Conservation (phyloP, 2,797 vertebrate genomes). For the Australoheros facetus region DNA sequence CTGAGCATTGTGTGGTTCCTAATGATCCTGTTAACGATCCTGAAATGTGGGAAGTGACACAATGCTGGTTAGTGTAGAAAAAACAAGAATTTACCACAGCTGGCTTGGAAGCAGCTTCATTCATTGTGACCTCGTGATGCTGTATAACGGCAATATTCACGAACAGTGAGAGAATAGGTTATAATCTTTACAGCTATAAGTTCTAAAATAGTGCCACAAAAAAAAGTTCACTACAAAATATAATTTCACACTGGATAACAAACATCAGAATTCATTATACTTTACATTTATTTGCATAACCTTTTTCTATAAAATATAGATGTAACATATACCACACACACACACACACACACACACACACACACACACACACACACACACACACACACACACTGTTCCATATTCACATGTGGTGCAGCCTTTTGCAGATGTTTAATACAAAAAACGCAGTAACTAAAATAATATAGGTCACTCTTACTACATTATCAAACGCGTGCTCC, state of each 20-base stretch:
- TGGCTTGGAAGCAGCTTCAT: neutral
- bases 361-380: too few relatives aligned
- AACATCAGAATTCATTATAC: neutral
- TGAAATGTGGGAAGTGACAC: constrained; percentile 17
- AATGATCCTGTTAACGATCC: neutral
- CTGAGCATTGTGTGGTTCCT: neutral
- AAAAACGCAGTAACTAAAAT: neutral
- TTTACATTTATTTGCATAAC: neutral
- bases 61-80: neutral
- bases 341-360: too few relatives aligned
- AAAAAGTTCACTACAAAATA: neutral
- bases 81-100: neutral
- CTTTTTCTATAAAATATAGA: neutral
- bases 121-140: neutral
- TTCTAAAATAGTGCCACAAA: neutral
- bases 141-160: neutral
- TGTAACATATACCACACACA: neutral
- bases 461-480: constrained; percentile 1
- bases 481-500: neutral
- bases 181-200: neutral
- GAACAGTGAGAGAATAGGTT: neutral
- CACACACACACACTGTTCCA: neutral
- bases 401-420: neutral
- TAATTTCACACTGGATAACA: neutral
- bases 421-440: neutral